Evolutionary conservation across 2,113 vertebrate genomes (phyloP).

Genomic region (Gymnogyps californianus): DNA sequence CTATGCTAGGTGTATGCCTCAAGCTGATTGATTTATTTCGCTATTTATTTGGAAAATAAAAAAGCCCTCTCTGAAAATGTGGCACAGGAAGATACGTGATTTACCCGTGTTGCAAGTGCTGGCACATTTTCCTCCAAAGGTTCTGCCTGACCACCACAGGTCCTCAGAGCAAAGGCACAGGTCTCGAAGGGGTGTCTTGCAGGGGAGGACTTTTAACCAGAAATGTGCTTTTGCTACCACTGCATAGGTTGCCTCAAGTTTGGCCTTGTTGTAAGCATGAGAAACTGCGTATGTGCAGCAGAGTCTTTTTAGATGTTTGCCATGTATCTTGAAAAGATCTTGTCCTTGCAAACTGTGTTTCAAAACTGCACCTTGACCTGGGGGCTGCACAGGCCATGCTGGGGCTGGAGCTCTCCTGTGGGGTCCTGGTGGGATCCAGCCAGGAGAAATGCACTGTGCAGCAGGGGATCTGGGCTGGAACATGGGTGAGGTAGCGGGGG

Average conservation of each 20-base stretch:
- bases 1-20: constrained; percentile 33
- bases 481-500: background rate
- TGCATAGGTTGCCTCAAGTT: background rate
- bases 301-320: background rate
- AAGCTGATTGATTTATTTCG: constrained; percentile 19
- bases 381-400: background rate
- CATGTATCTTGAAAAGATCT: background rate
- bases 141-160: background rate
- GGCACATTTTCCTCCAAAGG: background rate
- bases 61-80: background rate
- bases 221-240: background rate
- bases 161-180: background rate
- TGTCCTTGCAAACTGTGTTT: background rate
- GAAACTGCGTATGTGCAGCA: background rate
- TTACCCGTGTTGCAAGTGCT: background rate
- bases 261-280: background rate
- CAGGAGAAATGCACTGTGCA: background rate
- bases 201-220: background rate
- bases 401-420: background rate
- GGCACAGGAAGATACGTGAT: background rate
- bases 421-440: background rate
- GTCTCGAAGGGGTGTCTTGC: background rate
- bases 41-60: constrained; percentile 27
- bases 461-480: background rate
- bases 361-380: background rate